Conservation (phyloP, 2,797 vertebrate genomes). For the Lacerta bilineata region DNA sequence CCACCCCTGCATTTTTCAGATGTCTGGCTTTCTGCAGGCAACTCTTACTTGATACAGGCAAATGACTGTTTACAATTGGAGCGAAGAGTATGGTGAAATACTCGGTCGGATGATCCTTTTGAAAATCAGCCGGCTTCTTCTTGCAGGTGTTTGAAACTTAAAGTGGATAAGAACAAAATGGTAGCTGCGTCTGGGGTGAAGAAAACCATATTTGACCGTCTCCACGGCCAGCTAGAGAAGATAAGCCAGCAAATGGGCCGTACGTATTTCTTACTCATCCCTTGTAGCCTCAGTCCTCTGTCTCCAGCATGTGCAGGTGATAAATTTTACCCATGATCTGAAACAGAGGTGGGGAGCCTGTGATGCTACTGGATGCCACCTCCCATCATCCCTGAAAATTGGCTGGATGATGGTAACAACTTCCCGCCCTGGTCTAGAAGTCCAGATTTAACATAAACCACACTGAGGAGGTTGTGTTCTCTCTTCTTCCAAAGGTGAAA, state of each 20-base stretch:
- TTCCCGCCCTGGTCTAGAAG: neutral
- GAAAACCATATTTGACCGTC: slow-evolving; percentile 86
- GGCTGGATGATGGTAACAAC: neutral
- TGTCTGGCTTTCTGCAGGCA: too few species aligned
- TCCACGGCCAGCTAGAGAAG: slow-evolving; percentile 85
- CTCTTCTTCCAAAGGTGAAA: slow-evolving; percentile 60
- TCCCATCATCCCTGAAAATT: neutral
- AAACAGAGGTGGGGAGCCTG: neutral
- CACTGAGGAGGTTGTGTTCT: neutral
- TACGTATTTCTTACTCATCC: slow-evolving; percentile 73
- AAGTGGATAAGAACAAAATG: slow-evolving; percentile 87
- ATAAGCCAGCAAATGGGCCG: slow-evolving; percentile 80
- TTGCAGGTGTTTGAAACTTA: slow-evolving; percentile 87
- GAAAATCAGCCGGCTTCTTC: slow-evolving; percentile 31
- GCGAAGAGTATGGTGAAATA: neutral
- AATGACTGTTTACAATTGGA: neutral
- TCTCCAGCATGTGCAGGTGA: neutral
- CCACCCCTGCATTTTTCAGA: neutral
- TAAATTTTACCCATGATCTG: neutral
- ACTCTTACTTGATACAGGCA: too few species aligned
- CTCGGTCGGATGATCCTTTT: neutral
- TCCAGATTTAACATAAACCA: neutral
- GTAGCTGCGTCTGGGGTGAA: slow-evolving; percentile 83
- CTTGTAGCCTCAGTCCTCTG: neutral
- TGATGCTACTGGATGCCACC: neutral